Evolutionary conservation across 2,888 invertebrate species (phyloP), one percentile per base, ranked within the genome.

Genomic region (Pardosa pseudoannulata): DNA sequence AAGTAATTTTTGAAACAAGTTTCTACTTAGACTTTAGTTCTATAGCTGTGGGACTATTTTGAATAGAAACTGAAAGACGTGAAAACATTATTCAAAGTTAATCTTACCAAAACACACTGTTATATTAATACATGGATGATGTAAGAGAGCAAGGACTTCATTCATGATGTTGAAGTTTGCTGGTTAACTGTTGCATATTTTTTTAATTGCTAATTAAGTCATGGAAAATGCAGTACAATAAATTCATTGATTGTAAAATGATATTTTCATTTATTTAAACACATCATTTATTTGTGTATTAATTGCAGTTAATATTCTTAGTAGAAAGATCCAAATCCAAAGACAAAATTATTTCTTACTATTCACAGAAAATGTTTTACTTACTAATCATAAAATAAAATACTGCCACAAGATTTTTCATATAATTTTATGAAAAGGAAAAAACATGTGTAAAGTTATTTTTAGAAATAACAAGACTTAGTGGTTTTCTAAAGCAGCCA

Each of bases 131-230:
- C n/a, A 50, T 78, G 83, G 68, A 72, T 76, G 74, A 39, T 83
- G 83, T 83, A 64, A n/a, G 29, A 46, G 56, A 68, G 68, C 50
- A 68, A 72, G 64, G 71, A 75, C 68, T 75, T 70, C 65, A 72
- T 81, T 76, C 72, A 62, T 78, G 67, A 78, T 83, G 76, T 78
- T 83, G 67, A 78, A 83, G 78, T 72, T 71, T 41, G 68, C 70
- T 82, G 75, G 71, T 82, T 83, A 75, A 78, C 32, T 78, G 78
- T 76, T 83, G 83, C 83, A 72, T 83, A 83, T 83, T 83, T 83
- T 83, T 83, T 83, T 83, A 83, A 83, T 83, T 83, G 65, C 83
- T 83, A 78, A 71, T 50, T 78, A 83, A 78, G 78, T 83, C 83
- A 65, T 83, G 65, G 64, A 82, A 83, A 76, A 78, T 78, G 76